Percentiles rank a stretch among this genome's conserved stretches.
Evolutionary conservation across 2,888 invertebrate genomes (phyloP).

Genomic region (Drosophila merina): DNA sequence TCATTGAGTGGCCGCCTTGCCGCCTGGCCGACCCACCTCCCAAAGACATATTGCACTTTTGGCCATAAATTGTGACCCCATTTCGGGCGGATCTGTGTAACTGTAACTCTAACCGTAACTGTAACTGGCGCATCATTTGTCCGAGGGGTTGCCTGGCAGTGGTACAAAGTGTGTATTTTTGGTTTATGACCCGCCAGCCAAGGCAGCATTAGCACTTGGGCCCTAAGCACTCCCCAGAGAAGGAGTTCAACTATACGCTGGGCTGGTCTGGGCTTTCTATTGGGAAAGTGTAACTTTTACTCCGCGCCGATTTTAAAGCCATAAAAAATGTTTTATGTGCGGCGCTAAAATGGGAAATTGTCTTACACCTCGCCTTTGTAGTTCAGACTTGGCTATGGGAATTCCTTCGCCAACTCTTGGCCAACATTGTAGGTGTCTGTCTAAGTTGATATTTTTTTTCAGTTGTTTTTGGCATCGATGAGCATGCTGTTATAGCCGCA

Average conservation of each 20-base stretch:
- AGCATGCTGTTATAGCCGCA: constrained; percentile 64
- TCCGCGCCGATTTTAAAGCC: constrained; percentile 71
- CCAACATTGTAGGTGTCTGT: constrained; percentile 46
- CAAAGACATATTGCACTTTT: constrained; percentile 69
- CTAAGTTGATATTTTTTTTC: constrained; percentile 6
- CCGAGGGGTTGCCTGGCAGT: constrained; percentile 7
- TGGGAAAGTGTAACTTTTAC: constrained; percentile 78
- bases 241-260: constrained; percentile 4
- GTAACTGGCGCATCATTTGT: constrained; percentile 48
- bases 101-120: constrained; percentile 43
- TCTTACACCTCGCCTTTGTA: constrained; percentile 59
- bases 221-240: constrained; percentile 67
- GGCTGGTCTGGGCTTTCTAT: constrained; percentile 60
- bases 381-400: constrained; percentile 7
- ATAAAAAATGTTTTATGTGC: constrained; percentile 79
- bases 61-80: constrained; percentile 63
- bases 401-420: background rate
- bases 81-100: constrained; percentile 47
- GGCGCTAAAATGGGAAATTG: constrained; percentile 70
- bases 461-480: constrained; percentile 19
- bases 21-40: constrained; percentile 10
- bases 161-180: constrained; percentile 12
- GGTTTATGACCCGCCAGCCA: constrained; percentile 63
- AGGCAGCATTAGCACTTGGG: constrained; percentile 46
- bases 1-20: constrained; percentile 44